Evolutionary conservation across 2,797 vertebrate species (phyloP).

Genomic region (Anabacerthia variegaticeps): DNA sequence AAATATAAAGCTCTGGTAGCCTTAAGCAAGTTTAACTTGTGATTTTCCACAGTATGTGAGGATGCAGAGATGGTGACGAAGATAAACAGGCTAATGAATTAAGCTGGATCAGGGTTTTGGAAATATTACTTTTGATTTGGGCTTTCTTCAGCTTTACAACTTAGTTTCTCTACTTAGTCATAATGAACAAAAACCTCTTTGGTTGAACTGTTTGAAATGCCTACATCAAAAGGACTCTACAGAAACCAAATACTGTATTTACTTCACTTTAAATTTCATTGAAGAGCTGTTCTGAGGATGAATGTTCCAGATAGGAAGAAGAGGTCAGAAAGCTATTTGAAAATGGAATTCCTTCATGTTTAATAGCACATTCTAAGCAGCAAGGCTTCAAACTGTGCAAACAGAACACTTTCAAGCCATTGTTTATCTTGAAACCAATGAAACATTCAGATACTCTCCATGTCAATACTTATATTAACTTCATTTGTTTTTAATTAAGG

Average conservation of each 20-base stretch:
- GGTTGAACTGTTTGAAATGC: neutral
- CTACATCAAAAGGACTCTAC: neutral
- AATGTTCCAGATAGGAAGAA: neutral
- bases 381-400: neutral
- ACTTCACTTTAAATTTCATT: neutral
- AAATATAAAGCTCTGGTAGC: neutral
- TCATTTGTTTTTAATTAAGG: neutral
- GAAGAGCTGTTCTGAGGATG: neutral
- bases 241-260: neutral
- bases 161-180: neutral
- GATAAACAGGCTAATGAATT: neutral
- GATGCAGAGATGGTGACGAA: neutral
- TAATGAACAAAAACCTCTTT: neutral
- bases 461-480: neutral
- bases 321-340: neutral
- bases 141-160: neutral
- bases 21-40: neutral
- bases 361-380: neutral
- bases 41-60: neutral
- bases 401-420: neutral
- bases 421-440: neutral
- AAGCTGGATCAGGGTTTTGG: neutral
- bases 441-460: neutral
- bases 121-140: neutral
- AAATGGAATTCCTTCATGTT: neutral